Base-by-base conservation (phyloP, 2,113 vertebrate genomes). In the Hyperopisus bebe region DNA sequence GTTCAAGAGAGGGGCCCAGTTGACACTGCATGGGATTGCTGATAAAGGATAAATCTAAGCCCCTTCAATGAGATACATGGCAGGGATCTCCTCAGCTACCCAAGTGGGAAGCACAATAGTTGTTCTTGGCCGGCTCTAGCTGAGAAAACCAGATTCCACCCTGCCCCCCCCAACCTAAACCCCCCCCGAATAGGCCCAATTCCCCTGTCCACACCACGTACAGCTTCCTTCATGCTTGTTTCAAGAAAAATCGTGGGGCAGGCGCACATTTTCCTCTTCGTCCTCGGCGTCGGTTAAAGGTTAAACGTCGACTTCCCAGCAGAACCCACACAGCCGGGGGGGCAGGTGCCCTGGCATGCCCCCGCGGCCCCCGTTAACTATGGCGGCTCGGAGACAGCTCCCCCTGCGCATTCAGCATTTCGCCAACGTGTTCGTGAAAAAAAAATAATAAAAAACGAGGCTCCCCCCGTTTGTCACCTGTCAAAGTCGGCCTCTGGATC, bases 31-130 rank as follows among this genome's bases (percentile, higher is more conserved):
- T 94, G 93, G 91, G 90, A 92, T 89, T 90, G 92, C 93, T 93
- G 93, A 94, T 94, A 93, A 94, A 93, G 92, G 86, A 87, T 92
- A 91, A 94, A 93, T 93, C 93, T 89, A 58, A 88, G 53, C 90
- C 88, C 90, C 91, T 91, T 91, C 89, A 91, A 90, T 88, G 89
- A 90, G 90, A 86, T 91, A 91, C 91, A 93, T 91, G 90, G 92
- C 89, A 90, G 77, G 90, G 66, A 89, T 85, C 89, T 89, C 44
- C 89, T 39, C 88, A 62, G 83, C 90, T 88, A 50, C 90, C 90
- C 92, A 89, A 90, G 77, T 91, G 92, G 91, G 92, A 93, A 89
- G 39, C 44, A 88, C 90, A 80, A 90, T 90, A 89, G 88, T 91
- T 53, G 83, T 84, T 91, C 91, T 92, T 88, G 85, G 74, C 92